Conservation (phyloP, 2,113 vertebrate species). For the Chloroceryle aenea region DNA sequence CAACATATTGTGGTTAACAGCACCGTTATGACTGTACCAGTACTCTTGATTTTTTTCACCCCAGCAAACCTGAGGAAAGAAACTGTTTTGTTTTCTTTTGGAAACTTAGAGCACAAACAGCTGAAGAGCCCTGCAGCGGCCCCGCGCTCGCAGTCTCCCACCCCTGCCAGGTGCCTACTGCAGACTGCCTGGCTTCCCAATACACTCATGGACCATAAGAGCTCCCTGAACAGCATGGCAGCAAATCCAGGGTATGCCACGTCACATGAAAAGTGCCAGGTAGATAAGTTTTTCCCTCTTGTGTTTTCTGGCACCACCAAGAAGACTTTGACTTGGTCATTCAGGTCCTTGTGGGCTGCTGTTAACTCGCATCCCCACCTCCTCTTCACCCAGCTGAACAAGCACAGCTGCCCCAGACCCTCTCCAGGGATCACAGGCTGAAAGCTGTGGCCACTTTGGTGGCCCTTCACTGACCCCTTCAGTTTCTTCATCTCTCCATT, state of each 20-base stretch:
- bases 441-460: rapidly evolving
- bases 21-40: not conserved
- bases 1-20: not conserved
- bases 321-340: not conserved
- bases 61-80: not conserved
- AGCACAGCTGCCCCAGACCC: not conserved
- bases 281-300: not conserved
- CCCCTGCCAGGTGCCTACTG: rapidly evolving
- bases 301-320: not conserved
- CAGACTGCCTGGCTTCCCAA: not conserved
- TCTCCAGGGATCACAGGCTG: not conserved
- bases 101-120: not conserved
- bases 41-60: not conserved
- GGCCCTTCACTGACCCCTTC: not conserved
- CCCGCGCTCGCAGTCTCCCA: not conserved
- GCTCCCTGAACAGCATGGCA: not conserved
- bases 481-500: not conserved
- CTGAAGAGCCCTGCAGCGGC: not conserved
- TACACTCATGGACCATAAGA: rapidly evolving
- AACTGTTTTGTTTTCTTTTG: too few relatives aligned
- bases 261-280: not conserved
- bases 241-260: not conserved
- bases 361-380: not conserved
- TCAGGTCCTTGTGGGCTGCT: not conserved
- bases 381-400: not conserved